Base-by-base conservation (phyloP, 1,140 invertebrate species). In the Venustaconcha ellipsiformis region DNA sequence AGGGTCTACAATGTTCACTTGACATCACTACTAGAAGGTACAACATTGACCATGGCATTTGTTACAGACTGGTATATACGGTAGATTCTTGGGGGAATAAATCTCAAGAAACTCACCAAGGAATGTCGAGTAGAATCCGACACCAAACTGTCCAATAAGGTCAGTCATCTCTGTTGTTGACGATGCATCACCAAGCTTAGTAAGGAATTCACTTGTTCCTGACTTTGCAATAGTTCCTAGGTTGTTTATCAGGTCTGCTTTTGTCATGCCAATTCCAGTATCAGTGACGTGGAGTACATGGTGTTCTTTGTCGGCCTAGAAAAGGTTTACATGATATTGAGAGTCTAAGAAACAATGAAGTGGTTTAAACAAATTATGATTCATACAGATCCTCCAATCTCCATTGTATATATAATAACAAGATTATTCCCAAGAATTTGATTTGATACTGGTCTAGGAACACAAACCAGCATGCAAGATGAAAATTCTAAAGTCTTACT, bases 211-310 rank as follows among this genome's bases (percentile, higher is more conserved):
- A 12, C 97, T 97, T 0, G 99, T 99, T 75, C 99, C 98, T 15
- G 99, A 99, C 89, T 99, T 99, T 20, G 99, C 99, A 81, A 99
- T 99, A 23, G 99, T 99, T 80, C 99, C 99, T 60, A 99, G 92
- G 91, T 99, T 99, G 78, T 96, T 97, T 55, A 99, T 93, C 8
- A 99, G 91, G 88, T 99, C 98, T 74, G 94, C 91, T 86, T 96
- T 96, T 0, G 97, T 99, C 98, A 99, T 99, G 79, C 97, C 99
- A 82, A 99, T 94, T 86, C 99, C 99, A 37, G 97, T 96, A 90
- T 99, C 99, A 66, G 94, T 98, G 81, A 99, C 97, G 88, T 97
- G 96, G 18, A 99, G 90, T 71, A 97, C 93, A 81, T 96, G 95
- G 79, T 95, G 95, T n/a, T 99, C 97, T 88, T 97, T 97, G 86